Conservation (phyloP, 2,888 invertebrate genomes). For the Elaeidobius kamerunicus region DNA sequence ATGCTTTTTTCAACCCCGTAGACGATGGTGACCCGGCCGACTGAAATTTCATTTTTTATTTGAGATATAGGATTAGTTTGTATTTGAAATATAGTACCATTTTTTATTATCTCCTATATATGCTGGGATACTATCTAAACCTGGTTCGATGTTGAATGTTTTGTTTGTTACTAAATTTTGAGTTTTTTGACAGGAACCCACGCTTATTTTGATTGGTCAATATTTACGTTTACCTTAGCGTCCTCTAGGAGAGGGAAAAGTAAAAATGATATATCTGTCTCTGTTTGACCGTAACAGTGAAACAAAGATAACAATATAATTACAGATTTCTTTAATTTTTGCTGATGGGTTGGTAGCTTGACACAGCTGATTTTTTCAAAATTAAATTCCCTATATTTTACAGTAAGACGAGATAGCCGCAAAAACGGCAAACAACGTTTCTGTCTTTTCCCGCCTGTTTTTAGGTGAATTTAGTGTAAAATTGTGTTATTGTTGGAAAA, state of each 20-base stretch:
- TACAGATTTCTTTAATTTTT: background rate
- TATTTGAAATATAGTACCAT: background rate
- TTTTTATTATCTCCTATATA: background rate
- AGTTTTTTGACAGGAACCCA: too few species aligned
- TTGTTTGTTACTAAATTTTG: background rate
- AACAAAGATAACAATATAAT: background rate
- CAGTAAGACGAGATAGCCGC: conserved; percentile 1
- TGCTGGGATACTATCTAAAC: background rate
- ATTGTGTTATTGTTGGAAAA: conserved; percentile 9
- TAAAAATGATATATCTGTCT: background rate
- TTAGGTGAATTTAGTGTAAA: background rate
- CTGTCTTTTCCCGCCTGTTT: conserved; percentile 17
- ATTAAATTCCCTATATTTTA: conserved; percentile 11
- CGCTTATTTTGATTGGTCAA: too few species aligned
- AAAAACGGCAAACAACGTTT: conserved; percentile 4
- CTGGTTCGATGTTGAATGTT: background rate
- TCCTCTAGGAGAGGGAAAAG: too few species aligned
- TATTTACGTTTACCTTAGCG: too few species aligned
- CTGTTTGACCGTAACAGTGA: background rate
- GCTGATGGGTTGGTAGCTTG: background rate
- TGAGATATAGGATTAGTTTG: conserved; percentile 5
- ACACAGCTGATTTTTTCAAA: background rate
- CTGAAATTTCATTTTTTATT: too few species aligned
- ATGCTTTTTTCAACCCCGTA: conserved; percentile 17
- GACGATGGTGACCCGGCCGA: too few species aligned